A percentile compares a stretch with the other conserved stretches of the same genome.
Conservation (phyloP, 1,140 invertebrate species). For the Cyphomyrmex costatus region DNA sequence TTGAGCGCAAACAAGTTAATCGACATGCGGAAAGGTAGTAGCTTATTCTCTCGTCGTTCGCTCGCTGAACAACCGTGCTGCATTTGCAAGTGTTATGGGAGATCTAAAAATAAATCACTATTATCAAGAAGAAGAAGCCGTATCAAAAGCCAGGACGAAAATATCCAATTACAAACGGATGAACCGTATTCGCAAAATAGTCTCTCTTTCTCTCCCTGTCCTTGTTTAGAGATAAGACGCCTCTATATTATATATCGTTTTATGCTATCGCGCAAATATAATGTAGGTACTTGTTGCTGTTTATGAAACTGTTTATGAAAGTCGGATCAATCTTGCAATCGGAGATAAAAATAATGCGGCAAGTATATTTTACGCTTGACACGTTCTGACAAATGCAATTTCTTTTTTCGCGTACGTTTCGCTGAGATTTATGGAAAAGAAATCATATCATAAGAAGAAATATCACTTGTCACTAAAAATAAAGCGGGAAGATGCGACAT, state of each 20-base stretch:
- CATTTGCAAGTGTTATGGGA: slow-evolving; percentile 5
- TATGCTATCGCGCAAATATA: background rate
- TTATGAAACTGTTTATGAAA: slow-evolving; percentile 26
- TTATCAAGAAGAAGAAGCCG: slow-evolving; percentile 12
- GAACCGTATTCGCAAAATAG: background rate
- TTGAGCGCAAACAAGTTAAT: slow-evolving; percentile 15
- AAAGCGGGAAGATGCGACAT: background rate
- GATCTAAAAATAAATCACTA: slow-evolving; percentile 14
- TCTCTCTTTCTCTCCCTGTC: background rate
- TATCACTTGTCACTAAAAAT: background rate
- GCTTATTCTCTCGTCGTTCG: background rate
- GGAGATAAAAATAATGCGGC: background rate
- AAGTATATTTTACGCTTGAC: background rate
- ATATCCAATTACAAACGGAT: slow-evolving; percentile 1
- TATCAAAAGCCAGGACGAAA: slow-evolving; percentile 6
- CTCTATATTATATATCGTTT: background rate
- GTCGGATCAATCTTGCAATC: slow-evolving; percentile 10
- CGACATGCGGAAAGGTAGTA: slow-evolving; percentile 25
- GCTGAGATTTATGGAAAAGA: background rate
- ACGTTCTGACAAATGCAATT: background rate
- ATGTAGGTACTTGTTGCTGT: background rate
- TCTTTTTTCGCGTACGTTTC: background rate
- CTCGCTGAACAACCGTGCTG: background rate
- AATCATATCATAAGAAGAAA: slow-evolving; percentile 1
- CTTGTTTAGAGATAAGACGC: background rate